Evolutionary conservation across 2,797 vertebrate species (phyloP).

Genomic region (Mus minutoides): DNA sequence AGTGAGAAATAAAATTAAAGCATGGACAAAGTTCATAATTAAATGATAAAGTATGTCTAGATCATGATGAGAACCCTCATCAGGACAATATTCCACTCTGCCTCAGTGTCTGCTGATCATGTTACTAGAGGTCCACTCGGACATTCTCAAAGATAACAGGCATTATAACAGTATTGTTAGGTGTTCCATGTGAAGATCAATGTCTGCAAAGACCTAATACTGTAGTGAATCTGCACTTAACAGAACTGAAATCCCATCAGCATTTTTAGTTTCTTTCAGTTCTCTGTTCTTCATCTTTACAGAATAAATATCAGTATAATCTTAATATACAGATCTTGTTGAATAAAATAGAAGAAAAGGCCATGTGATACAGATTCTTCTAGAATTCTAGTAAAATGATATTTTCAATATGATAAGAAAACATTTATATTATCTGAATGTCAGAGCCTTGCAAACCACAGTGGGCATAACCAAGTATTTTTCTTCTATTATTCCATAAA

Average conservation of each 20-base stretch:
- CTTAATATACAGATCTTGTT: neutral
- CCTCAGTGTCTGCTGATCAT: neutral
- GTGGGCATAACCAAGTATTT: neutral
- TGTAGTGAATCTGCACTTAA: neutral
- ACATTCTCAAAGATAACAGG: neutral
- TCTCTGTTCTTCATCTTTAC: neutral
- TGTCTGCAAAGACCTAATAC: neutral
- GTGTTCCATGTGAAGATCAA: neutral
- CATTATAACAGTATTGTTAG: neutral
- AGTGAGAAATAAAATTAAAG: neutral
- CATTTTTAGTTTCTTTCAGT: neutral
- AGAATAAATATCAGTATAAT: neutral
- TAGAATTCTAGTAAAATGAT: neutral
- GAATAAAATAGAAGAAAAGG: slow-evolving; percentile 22
- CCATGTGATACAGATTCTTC: neutral
- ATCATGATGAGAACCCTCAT: neutral
- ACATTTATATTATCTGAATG: neutral
- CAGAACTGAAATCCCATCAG: neutral
- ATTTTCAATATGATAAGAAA: neutral
- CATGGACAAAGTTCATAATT: neutral
- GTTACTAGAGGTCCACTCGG: neutral
- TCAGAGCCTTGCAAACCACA: neutral
- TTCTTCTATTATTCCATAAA: neutral
- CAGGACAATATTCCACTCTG: neutral
- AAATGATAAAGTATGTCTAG: neutral